Evolutionary conservation across 1,140 invertebrate species (phyloP), one percentile per base, ranked within the genome.

Genomic region (Thalassaphorura encarpata): DNA sequence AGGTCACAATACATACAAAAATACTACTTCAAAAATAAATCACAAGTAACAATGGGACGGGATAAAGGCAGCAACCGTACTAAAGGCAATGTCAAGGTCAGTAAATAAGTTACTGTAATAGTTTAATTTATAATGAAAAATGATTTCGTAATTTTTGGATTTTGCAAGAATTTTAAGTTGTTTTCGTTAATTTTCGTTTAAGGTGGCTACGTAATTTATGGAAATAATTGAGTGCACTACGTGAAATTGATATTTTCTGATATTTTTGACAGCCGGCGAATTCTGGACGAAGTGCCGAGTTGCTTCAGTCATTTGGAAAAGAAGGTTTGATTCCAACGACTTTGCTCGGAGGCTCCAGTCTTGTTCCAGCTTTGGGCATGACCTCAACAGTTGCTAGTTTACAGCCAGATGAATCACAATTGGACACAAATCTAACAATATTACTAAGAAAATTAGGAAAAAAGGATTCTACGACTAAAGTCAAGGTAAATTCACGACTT

Each of bases 391-490:
- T 29, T 19, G 11, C 48, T 6, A 33, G 19, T 36, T 26, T 51
- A 3, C 48, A 26, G 3, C n/a, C 33, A 16, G 21, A 33, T 16
- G 21, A 21, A 5, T 26, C 28, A 5, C 5, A 15, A 8, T 27
- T 51, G 8, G 48, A 51, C 28, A 6, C 48, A 4, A 21, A 51
- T n/a, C 6, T 51, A 4, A 24, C 48, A 11, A 3, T 51, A 31
- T 19, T 16, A 27, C 69, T 86, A 18, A 83, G 83, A 54, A 85
- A 85, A 72, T 78, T 93, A 72, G 80, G 78, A 23, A 94, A 94
- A 69, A 89, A 87, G 69, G 88, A 93, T 79, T 71, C 79, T 3
- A 82, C 80, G 1, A 94, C 89, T 3, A 91, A 88, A 71, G 76
- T 83, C 31, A 92, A 91, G 75, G 84, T 85, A 69, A 59, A 36